Evolutionary conservation across 2,113 vertebrate genomes (phyloP).

Genomic region (Casuarius casuarius): DNA sequence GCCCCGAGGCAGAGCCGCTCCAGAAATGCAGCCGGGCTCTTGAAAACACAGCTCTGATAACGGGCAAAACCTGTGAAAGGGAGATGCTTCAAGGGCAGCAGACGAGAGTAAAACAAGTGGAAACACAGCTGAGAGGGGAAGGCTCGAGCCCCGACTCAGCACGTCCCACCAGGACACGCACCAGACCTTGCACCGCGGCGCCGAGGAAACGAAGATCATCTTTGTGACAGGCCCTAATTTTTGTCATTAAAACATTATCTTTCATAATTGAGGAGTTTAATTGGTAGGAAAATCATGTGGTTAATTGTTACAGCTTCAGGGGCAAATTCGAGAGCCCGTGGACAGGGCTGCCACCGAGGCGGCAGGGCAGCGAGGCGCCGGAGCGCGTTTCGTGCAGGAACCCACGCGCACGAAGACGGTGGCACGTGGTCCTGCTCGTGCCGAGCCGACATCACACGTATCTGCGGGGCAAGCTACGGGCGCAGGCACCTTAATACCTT

Average conservation of each 20-base stretch:
- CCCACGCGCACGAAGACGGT: fast-evolving
- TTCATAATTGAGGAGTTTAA: background rate
- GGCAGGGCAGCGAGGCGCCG: background rate
- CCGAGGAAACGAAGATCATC: fast-evolving
- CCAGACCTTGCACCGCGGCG: background rate
- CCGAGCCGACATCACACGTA: fast-evolving
- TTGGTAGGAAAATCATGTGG: fast-evolving
- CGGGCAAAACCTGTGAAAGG: background rate
- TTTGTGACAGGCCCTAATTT: background rate
- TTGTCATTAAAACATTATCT: background rate
- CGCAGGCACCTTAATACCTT: too few species aligned
- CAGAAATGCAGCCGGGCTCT: background rate
- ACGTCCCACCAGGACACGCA: fast-evolving
- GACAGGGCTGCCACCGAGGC: background rate
- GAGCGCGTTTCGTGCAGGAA: fast-evolving
- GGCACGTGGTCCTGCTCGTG: fast-evolving
- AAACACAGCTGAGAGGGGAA: background rate
- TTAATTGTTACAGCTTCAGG: background rate
- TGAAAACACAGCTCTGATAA: background rate
- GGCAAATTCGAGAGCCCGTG: background rate
- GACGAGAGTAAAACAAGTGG: background rate
- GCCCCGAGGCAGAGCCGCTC: background rate
- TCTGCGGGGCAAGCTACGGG: fast-evolving
- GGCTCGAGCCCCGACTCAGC: background rate
- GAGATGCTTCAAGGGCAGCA: background rate